Base-by-base conservation (phyloP, 2,113 vertebrate genomes). In the Dipodomys ordii region DNA sequence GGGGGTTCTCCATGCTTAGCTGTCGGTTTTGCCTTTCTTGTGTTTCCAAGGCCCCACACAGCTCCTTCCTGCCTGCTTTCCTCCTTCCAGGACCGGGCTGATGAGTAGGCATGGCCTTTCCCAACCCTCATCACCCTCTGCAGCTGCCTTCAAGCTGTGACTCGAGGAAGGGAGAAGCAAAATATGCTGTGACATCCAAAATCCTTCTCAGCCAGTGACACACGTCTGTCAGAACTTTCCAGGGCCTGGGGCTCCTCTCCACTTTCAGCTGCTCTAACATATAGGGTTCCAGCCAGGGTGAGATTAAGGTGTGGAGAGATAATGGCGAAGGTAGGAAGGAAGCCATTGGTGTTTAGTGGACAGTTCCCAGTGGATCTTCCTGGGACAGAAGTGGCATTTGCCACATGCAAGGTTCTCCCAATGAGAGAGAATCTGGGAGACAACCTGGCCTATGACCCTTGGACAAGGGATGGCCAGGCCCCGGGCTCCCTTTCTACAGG, bases 31-130 rank as follows among this genome's bases (percentile, higher is more conserved):
- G 85, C 67, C 92, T 97, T 95, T 96, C 92, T 96, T 95, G 88
- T 92, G 79, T 16, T 87, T 96, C 96, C 97, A 96, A 78, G 49
- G 8, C 93, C 88, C 83, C 19, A 2, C 19, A 2, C 4, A 79
- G 91, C 67, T 93, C 88, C 95, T 96, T 93, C 95, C 95, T 92
- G 80, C 79, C 86, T 73, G 18, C 60, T 79, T 25, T 71, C 53
- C 73, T 96, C 32, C 68, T 93, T 91, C 91, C 87, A 73, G 91
- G 78, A 83, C 83, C 83, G 88, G 84, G 57, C 28, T 71, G 76
- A 53, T 57, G 89, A 89, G 73, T 53, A 49, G 89, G 83, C 84
- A 76, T 1, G 28, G 86, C 86, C 62, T 73, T 16, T 8, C 44
- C 71, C 71, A 78, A 6, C 53, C 60, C 64, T 57, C 28, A 3